Percentiles rank a stretch among this genome's conserved stretches.
These are phyloP conservation scores for Sebastes hubbsi DNA, from an alignment of 2,797 vertebrate species.

Conservation along the genomic window DNA sequence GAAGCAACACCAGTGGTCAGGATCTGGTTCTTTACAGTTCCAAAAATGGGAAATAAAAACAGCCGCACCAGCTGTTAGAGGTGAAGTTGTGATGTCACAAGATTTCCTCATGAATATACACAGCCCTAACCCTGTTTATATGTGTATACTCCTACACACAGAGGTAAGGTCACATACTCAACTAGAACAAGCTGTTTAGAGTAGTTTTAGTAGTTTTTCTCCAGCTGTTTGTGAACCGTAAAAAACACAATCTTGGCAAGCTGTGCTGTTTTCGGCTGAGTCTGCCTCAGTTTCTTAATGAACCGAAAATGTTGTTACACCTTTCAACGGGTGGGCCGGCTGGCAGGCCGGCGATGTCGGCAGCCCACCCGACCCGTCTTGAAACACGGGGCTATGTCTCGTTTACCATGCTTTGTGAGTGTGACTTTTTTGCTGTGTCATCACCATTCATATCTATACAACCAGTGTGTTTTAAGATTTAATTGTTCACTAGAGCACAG, in stretches of 20 bases:
- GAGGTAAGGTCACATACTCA: not conserved
- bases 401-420: too few relatives aligned
- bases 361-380: too few relatives aligned
- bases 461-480: fast-evolving
- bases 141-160: not conserved
- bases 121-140: not conserved
- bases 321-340: too few relatives aligned
- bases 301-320: too few relatives aligned
- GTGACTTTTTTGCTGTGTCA: too few relatives aligned
- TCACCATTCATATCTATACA: too few relatives aligned
- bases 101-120: not conserved
- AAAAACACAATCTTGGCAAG: not conserved
- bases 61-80: not conserved
- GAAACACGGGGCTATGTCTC: too few relatives aligned
- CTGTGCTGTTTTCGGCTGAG: not conserved
- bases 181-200: not conserved
- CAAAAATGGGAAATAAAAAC: not conserved
- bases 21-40: not conserved
- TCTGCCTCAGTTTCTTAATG: too few relatives aligned
- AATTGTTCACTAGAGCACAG: too few relatives aligned
- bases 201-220: not conserved
- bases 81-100: not conserved
- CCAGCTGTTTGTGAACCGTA: not conserved
- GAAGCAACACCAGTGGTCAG: not conserved
- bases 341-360: too few relatives aligned